Evolutionary conservation across 2,797 vertebrate genomes (phyloP).

Genomic region (Furcifer pardalis): DNA sequence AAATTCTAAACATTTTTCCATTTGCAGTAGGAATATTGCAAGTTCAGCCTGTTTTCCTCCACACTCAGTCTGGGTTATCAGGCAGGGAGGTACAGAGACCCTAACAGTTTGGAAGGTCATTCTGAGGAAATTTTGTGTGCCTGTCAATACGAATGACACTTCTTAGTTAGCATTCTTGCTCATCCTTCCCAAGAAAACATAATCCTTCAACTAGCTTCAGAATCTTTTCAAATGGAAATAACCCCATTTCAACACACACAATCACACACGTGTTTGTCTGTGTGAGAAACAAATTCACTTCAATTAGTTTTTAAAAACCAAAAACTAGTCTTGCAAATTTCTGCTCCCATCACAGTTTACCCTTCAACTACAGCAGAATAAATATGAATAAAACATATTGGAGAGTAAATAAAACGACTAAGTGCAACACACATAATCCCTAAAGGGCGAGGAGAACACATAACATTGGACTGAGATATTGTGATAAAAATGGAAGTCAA

Average conservation of each 20-base stretch:
- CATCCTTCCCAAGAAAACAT: no score
- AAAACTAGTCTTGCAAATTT: background rate
- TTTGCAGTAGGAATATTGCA: background rate
- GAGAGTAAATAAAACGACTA: no score
- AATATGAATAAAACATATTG: no score
- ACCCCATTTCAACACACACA: background rate
- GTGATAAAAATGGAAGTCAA: background rate
- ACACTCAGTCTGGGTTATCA: background rate
- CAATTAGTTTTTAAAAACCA: background rate
- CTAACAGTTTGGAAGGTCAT: background rate
- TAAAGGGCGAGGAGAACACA: background rate
- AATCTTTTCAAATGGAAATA: background rate
- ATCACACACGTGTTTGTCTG: background rate
- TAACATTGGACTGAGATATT: background rate
- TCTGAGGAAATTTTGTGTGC: background rate
- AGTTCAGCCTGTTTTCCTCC: background rate
- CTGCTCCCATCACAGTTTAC: background rate
- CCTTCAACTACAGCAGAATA: background rate
- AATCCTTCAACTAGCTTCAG: background rate
- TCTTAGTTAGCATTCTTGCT: no score
- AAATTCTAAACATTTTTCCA: background rate
- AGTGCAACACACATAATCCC: background rate
- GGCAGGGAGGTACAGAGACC: background rate
- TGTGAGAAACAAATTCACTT: background rate
- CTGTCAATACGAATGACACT: no score